Conservation (phyloP, 2,888 invertebrate genomes). For the Belgica antarctica region DNA sequence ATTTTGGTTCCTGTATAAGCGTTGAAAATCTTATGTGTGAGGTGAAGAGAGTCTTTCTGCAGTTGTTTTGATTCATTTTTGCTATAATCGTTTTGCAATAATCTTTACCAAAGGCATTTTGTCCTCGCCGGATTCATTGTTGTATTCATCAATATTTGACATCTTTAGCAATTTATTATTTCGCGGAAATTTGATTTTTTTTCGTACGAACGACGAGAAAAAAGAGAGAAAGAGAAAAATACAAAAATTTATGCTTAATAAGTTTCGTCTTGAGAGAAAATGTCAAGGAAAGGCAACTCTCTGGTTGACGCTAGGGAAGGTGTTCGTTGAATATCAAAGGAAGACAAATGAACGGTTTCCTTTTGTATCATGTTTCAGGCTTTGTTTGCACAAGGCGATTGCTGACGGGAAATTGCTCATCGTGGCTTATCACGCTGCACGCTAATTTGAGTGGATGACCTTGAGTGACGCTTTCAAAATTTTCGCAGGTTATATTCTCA, state of each 20-base stretch:
- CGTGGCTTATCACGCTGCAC: too few species aligned
- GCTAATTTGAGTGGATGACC: too few species aligned
- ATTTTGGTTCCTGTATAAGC: background rate
- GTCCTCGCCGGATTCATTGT: constrained; percentile 79
- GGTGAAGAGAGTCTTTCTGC: too few species aligned
- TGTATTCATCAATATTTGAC: constrained; percentile 86
- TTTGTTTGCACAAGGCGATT: background rate
- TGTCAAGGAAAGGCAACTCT: background rate
- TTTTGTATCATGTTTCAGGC: background rate
- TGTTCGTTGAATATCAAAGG: background rate
- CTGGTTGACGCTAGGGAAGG: too few species aligned
- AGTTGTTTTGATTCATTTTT: constrained; percentile 9
- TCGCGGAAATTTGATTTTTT: constrained; percentile 26
- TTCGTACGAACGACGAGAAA: background rate
- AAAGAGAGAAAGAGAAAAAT: constrained; percentile 7
- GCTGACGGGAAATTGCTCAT: too few species aligned
- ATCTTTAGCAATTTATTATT: constrained; percentile 58
- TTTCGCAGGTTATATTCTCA: too few species aligned
- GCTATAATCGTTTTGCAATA: too few species aligned
- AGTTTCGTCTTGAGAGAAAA: too few species aligned
- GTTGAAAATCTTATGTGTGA: too few species aligned
- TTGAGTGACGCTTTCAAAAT: too few species aligned
- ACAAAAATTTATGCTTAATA: constrained; percentile 24
- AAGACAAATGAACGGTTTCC: background rate
- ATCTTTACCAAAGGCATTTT: constrained; percentile 85